A percentile compares a stretch with the other conserved stretches of the same genome.
phyloP scores from a whole-genome alignment of 2,888 invertebrate species.

The Endotricha flammealis region DNA sequence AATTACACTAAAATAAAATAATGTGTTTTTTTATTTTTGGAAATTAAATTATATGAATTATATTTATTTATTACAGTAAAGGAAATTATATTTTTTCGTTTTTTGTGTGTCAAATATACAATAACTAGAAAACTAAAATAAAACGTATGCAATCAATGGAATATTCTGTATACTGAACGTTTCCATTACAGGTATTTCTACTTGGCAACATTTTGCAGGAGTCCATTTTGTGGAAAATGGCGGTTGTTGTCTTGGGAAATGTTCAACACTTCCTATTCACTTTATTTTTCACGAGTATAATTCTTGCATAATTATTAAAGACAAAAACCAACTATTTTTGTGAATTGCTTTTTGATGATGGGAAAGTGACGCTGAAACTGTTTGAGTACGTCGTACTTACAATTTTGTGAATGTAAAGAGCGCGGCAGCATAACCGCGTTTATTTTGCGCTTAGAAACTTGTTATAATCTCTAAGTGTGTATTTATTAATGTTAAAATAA shows the following conservation, averaged over 20 bases:
- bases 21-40: too few relatives aligned
- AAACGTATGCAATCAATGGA: too few relatives aligned
- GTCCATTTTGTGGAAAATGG: conserved; percentile 48
- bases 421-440: conserved; percentile 33
- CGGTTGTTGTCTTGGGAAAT: conserved; percentile 59
- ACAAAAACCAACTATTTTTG: not conserved
- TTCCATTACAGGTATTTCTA: not conserved
- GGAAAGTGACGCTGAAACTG: not conserved
- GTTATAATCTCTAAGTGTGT: conserved; percentile 16
- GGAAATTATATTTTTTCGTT: too few relatives aligned
- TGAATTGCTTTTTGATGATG: not conserved
- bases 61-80: too few relatives aligned
- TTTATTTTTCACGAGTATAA: conserved; percentile 5
- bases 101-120: too few relatives aligned
- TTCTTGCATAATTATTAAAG: too few relatives aligned
- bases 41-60: too few relatives aligned
- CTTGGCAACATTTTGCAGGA: too few relatives aligned
- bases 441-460: conserved; percentile 25
- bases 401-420: conserved; percentile 15
- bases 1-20: too few relatives aligned
- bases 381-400: conserved; percentile 13
- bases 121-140: too few relatives aligned
- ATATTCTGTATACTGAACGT: too few relatives aligned
- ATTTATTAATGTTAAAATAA: conserved; percentile 16
- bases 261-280: conserved; percentile 23